Base-by-base conservation (phyloP, 2,113 vertebrate species). In the Hippocampus abdominalis region DNA sequence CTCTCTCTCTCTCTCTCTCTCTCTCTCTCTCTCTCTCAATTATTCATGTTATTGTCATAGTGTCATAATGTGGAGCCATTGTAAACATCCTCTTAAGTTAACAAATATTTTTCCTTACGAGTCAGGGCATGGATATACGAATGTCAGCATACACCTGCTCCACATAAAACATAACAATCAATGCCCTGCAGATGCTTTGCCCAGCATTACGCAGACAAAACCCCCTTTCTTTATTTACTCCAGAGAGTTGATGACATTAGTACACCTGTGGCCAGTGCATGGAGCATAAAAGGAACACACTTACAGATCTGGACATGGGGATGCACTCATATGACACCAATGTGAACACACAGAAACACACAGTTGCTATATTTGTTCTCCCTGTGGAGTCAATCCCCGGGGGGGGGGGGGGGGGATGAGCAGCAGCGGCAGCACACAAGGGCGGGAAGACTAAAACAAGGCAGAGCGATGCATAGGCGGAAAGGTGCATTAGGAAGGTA, bases 361-460 rank as follows among this genome's bases (percentile, higher is more conserved):
- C 70, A 79, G 78, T 68, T 62, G 60, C 72, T 80, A 68, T 84
- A 81, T 89, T 75, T 86, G 57, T 76, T 85, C 81, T 88, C 86
- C 70, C 76, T n/a, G 69, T 11, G 64, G 86, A 83, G 68, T 79
- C 0, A 8, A n/a, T 81, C 81, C 69, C 40, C 2, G 0, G 67
- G 67, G 76, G 86, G 81, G 2, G 0, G 67, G 67, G 76, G 86
- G 81, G 2, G 79, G 0, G 23, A 77, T 72, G 46, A 74, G 75
- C 76, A 3, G 36, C 71, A 77, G 77, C 73, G 79, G 78, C 78
- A 75, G 71, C 74, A 77, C 86, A 73, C 73, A 25, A 69, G 63
- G 66, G 65, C 29, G 56, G 76, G 60, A 73, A 72, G 75, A 76
- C 36, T 10, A 36, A 64, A 85, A 77, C 62, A 70, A 74, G 51